These are phyloP conservation scores for Trichogramma dendrolimi DNA, from an alignment of 2,888 invertebrate genomes.

Conservation along the genomic window DNA sequence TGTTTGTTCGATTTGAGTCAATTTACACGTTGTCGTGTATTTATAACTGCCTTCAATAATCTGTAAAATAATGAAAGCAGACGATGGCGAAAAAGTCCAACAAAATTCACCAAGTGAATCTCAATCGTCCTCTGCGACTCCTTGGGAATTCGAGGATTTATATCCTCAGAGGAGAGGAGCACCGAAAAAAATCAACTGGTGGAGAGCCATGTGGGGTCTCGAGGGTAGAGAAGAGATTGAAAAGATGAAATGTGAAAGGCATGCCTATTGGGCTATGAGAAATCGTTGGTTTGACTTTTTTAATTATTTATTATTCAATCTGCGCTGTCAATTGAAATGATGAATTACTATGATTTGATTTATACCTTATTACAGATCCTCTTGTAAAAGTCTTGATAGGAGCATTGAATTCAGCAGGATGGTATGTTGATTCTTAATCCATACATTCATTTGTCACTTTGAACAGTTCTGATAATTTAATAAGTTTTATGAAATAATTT, in stretches of 20 bases:
- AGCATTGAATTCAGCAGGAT: constrained; percentile 75
- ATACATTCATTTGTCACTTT: neutral
- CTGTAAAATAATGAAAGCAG: too few species aligned
- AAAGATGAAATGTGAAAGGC: constrained; percentile 75
- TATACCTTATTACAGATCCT: constrained; percentile 57
- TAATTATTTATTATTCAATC: constrained; percentile 1
- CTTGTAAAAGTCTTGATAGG: constrained; percentile 80
- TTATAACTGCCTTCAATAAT: too few species aligned
- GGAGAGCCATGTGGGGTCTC: constrained; percentile 59
- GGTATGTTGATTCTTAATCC: constrained; percentile 55
- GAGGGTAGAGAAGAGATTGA: constrained; percentile 69
- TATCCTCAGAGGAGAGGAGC: constrained; percentile 75
- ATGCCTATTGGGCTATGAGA: constrained; percentile 71
- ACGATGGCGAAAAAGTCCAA: too few species aligned
- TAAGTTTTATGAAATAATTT: constrained; percentile 13
- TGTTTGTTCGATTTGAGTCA: too few species aligned
- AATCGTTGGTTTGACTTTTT: constrained; percentile 57
- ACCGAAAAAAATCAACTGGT: constrained; percentile 57
- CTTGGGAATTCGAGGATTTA: constrained; percentile 52
- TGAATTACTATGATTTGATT: constrained; percentile 16
- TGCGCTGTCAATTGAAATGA: constrained; percentile 3
- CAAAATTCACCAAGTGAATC: too few species aligned
- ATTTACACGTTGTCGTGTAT: too few species aligned
- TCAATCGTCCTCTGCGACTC: too few species aligned
- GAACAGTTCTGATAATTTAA: neutral